phyloP scores from a whole-genome alignment of 2,113 vertebrate species.

The Cariama cristata region DNA sequence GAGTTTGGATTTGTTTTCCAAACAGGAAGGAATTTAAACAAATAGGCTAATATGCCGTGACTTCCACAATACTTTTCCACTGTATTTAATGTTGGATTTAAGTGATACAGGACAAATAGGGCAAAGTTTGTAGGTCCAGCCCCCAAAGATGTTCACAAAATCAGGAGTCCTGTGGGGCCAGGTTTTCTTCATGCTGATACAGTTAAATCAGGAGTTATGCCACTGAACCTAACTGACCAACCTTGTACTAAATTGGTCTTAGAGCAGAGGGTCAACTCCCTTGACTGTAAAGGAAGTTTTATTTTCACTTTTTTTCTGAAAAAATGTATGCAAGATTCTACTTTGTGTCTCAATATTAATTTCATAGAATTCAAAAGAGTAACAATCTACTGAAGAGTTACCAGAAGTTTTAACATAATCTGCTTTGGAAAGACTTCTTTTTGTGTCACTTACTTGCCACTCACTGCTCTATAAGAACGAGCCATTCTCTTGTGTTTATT shows the following conservation, averaged over 20 bases:
- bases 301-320: background rate
- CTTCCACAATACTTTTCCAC: background rate
- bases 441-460: background rate
- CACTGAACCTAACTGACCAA: background rate
- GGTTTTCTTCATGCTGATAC: background rate
- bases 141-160: background rate
- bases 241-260: background rate
- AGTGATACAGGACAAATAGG: background rate
- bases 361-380: background rate
- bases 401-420: background rate
- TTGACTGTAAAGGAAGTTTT: background rate
- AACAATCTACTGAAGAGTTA: background rate
- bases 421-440: background rate
- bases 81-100: background rate
- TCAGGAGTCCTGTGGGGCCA: background rate
- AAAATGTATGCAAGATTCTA: background rate
- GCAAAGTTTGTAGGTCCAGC: background rate
- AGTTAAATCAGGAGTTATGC: background rate
- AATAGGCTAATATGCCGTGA: background rate
- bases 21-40: background rate
- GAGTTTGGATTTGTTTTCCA: background rate
- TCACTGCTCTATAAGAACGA: background rate
- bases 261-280: background rate
- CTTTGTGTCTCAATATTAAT: background rate
- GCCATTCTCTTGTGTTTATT: background rate